A percentile compares a stretch with the other conserved stretches of the same genome.
Conservation (phyloP, 1,140 invertebrate species). For the Arion vulgaris region DNA sequence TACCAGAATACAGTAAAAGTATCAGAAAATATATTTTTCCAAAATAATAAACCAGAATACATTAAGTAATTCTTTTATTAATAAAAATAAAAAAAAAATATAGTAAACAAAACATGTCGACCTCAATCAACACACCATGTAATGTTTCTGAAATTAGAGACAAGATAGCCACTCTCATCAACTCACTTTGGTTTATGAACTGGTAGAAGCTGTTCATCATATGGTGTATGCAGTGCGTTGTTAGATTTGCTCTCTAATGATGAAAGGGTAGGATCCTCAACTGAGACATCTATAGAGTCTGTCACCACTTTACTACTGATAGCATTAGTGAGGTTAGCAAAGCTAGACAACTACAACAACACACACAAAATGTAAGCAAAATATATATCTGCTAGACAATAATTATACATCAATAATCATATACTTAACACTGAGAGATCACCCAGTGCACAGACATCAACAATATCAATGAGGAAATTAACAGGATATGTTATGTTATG, state of each 20-base stretch:
- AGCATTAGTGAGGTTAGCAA: not conserved
- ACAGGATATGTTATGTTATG: no score
- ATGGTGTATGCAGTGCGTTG: slow-evolving; percentile 73
- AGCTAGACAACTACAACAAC: not conserved
- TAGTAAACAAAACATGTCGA: no score
- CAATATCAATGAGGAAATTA: no score
- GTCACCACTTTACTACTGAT: slow-evolving; percentile 16
- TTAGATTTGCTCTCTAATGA: slow-evolving; percentile 27
- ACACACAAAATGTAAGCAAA: not conserved
- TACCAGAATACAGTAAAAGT: no score
- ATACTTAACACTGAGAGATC: no score
- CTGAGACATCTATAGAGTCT: not conserved
- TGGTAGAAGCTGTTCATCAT: slow-evolving; percentile 87
- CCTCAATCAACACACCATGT: not conserved
- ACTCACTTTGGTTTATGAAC: slow-evolving; percentile 72
- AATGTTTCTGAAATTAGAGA: not conserved
- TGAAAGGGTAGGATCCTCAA: slow-evolving; percentile 42
- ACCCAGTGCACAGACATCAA: no score
- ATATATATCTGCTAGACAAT: not conserved
- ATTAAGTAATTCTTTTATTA: no score
- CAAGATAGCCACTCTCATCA: not conserved
- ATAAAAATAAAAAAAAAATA: no score
- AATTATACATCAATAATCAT: no score
- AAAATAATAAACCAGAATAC: no score
- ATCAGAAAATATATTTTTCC: no score